Conservation (phyloP, 2,113 vertebrate species). For the Istiophorus platypterus region DNA sequence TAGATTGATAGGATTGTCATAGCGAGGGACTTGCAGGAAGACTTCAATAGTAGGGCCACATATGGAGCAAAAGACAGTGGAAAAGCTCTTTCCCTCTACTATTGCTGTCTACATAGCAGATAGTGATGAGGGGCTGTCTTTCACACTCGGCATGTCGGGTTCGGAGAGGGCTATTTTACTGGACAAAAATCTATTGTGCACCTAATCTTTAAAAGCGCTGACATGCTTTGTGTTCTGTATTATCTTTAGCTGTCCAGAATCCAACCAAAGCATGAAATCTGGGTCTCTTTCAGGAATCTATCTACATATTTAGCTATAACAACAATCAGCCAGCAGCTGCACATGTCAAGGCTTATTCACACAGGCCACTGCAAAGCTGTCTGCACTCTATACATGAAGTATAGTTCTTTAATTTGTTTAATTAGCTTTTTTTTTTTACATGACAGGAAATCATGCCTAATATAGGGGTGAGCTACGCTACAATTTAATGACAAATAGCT, state of each 20-base stretch:
- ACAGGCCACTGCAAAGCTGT: conserved; percentile 33
- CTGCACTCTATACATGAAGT: conserved; percentile 9
- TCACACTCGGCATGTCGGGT: conserved; percentile 71
- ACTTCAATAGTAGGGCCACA: conserved; percentile 27
- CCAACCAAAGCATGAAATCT: conserved; percentile 73
- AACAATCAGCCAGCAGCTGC: conserved; percentile 54
- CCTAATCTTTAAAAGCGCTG: conserved; percentile 82
- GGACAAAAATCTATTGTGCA: conserved; percentile 80
- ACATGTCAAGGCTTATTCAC: conserved; percentile 62
- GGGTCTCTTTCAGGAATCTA: conserved; percentile 68
- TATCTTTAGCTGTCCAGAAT: conserved; percentile 76
- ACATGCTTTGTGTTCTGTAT: conserved; percentile 78
- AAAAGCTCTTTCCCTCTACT: conserved; percentile 40
- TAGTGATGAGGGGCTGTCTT: conserved; percentile 46
- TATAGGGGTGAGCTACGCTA: neutral
- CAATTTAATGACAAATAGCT: neutral
- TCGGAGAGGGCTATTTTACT: conserved; percentile 67
- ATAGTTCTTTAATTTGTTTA: conserved; percentile 24
- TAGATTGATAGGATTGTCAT: conserved; percentile 31
- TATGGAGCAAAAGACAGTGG: conserved; percentile 42
- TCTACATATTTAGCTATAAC: conserved; percentile 71
- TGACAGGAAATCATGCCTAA: neutral
- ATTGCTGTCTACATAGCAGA: conserved; percentile 51
- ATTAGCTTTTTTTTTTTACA: conserved; percentile 7
- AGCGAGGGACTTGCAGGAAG: conserved; percentile 38